A percentile compares a stretch with the other conserved stretches of the same genome.
Conservation (phyloP, 2,113 vertebrate species). For the Hypomesus transpacificus region DNA sequence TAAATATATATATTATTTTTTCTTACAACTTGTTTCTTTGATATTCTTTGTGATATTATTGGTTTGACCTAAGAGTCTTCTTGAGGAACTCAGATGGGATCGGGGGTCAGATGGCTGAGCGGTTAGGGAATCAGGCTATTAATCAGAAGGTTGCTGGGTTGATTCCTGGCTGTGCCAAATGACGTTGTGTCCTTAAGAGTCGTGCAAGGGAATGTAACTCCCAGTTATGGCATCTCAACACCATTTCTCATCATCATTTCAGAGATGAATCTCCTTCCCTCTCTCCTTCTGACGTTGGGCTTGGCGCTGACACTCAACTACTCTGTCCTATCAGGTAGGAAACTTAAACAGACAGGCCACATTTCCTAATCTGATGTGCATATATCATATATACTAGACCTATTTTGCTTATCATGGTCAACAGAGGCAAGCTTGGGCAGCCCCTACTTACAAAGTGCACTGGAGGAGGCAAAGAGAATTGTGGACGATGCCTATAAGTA, state of each 20-base stretch:
- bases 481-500: slow-evolving; percentile 81
- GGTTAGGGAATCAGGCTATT: no score
- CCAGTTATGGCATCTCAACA: not conserved
- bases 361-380: not conserved
- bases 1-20: no score
- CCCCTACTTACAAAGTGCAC: slow-evolving; percentile 58
- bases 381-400: not conserved
- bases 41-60: no score
- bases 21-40: no score
- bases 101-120: no score
- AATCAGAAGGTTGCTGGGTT: no score
- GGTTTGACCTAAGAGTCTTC: no score
- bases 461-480: slow-evolving; percentile 73
- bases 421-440: slow-evolving; percentile 50
- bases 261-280: slow-evolving; percentile 60
- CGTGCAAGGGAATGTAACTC: not conserved
- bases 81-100: no score
- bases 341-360: not conserved
- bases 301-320: slow-evolving; percentile 41
- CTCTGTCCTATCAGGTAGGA: slow-evolving; percentile 49
- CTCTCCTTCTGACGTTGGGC: slow-evolving; percentile 52
- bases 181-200: no score
- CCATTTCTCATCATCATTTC: slow-evolving; percentile 26
- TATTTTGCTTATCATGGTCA: not conserved
- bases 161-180: no score